phyloP scores from a whole-genome alignment of 1,140 invertebrate genomes.

The Ctenoplectra terminalis region DNA sequence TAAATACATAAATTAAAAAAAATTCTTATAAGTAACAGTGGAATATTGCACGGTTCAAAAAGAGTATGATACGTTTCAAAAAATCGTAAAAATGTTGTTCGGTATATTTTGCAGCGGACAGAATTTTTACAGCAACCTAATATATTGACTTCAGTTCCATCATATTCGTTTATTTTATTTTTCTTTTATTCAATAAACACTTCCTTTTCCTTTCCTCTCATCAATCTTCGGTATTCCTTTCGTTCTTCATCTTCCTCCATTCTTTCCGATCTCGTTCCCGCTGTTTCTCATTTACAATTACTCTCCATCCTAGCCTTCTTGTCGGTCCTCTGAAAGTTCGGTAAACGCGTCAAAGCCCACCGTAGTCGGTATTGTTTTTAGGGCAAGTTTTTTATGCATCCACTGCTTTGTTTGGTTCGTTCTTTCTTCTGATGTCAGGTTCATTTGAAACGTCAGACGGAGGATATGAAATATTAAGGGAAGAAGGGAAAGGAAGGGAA shows the following conservation, averaged over 20 bases:
- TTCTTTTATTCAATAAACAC: not conserved
- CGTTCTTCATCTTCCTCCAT: constrained; percentile 1
- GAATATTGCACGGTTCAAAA: no score
- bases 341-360: constrained; percentile 27
- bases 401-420: constrained; percentile 41
- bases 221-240: not conserved
- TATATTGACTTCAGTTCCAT: not conserved
- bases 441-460: constrained; percentile 24
- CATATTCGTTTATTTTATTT: not conserved
- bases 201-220: not conserved
- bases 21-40: no score
- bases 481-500: constrained; percentile 17
- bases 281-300: not conserved
- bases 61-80: no score
- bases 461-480: constrained; percentile 32
- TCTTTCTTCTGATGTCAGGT: constrained; percentile 49
- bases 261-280: not conserved
- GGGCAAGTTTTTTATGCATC: constrained; percentile 32
- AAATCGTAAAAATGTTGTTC: no score
- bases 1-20: no score
- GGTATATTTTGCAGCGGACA: no score
- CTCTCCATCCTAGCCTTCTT: not conserved
- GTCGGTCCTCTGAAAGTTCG: not conserved
- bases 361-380: constrained; percentile 53
- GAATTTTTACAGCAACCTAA: no score